Percentiles rank a stretch among this genome's conserved stretches.
These are phyloP conservation scores for Oreochromis mossambicus DNA, from an alignment of 2,797 vertebrate species.

Conservation along the genomic window DNA sequence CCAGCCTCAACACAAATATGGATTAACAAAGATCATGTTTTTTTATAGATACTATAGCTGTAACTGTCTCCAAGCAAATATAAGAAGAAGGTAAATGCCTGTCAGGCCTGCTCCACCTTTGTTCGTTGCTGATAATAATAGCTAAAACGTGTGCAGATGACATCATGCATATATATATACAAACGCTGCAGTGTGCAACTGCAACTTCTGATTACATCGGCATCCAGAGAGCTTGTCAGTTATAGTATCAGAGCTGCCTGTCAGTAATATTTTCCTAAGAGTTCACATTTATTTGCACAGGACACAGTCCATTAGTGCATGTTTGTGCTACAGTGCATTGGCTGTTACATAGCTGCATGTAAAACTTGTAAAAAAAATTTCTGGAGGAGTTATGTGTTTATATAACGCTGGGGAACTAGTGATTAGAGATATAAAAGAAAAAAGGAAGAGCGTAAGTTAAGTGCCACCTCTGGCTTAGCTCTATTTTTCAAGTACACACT, in stretches of 20 bases:
- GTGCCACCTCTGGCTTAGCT: conserved; percentile 42
- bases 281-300: conserved; percentile 64
- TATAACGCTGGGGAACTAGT: neutral
- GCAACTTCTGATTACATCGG: conserved; percentile 43
- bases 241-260: conserved; percentile 40
- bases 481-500: conserved; percentile 5
- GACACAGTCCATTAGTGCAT: conserved; percentile 23
- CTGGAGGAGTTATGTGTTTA: conserved; percentile 9
- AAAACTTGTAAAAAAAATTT: conserved; percentile 13
- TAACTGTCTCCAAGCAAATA: neutral
- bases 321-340: conserved; percentile 45
- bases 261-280: conserved; percentile 47
- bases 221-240: conserved; percentile 32
- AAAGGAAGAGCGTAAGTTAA: conserved; percentile 12
- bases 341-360: conserved; percentile 21
- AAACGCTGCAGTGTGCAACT: neutral
- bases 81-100: neutral
- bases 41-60: neutral
- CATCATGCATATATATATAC: conserved; percentile 1
- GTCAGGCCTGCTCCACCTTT: neutral
- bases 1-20: neutral
- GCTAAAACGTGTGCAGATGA: conserved; percentile 12
- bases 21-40: neutral
- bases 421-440: conserved; percentile 29
- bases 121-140: neutral